Evolutionary conservation across 1,140 invertebrate genomes (phyloP).

Genomic region (Meloidogyne hapla): DNA sequence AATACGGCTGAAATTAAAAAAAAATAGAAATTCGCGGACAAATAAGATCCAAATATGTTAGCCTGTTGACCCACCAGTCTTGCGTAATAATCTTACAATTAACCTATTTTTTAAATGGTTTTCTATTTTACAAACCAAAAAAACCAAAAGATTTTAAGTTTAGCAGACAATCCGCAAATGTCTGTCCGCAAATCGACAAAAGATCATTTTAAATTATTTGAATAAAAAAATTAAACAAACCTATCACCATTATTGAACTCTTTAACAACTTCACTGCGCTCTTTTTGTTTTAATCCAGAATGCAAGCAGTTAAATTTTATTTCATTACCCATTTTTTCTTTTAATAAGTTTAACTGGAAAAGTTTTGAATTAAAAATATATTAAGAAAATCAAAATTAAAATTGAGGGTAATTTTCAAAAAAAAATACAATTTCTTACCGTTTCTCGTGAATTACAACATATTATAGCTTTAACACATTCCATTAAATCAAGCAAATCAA

Average conservation of each 20-base stretch:
- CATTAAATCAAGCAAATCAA: constrained; percentile 95
- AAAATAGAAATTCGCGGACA: no score
- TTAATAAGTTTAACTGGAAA: constrained; percentile 86
- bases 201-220: no score
- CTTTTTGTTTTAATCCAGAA: constrained; percentile 94
- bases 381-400: no score
- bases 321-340: constrained; percentile 94
- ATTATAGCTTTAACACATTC: constrained; percentile 99
- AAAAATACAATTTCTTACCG: constrained; percentile 69
- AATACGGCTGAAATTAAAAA: constrained; percentile 74
- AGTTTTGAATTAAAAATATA: neutral
- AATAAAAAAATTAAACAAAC: constrained; percentile 64
- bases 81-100: no score
- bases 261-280: constrained; percentile 98
- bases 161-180: no score
- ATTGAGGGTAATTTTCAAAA: neutral
- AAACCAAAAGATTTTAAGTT: no score
- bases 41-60: no score
- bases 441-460: constrained; percentile 98
- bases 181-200: no score
- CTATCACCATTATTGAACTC: constrained; percentile 93
- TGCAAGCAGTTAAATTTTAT: constrained; percentile 98
- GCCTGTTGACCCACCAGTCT: no score
- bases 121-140: no score
- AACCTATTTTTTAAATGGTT: no score